Base-by-base conservation (phyloP, 2,888 invertebrate species). In the Pogonocherus hispidulus region DNA sequence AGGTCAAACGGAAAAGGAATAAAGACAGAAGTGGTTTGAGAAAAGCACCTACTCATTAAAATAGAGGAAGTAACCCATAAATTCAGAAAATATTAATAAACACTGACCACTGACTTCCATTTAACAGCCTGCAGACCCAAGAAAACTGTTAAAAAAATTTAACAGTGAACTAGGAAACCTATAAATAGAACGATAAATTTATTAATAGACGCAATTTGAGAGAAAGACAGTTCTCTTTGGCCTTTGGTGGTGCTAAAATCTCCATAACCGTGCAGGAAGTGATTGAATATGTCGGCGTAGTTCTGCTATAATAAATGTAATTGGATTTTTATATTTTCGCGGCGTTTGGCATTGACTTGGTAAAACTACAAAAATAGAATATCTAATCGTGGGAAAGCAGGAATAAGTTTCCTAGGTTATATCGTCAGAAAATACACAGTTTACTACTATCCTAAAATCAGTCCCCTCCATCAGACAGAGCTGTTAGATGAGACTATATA, bases 91-190 rank as follows among this genome's bases (percentile, higher is more conserved):
- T 6, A 8, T 11, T 32, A 9, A 32, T 32, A 9, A 5, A 9
- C 4, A 37, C 11, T n/a, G 20, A 37, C 35, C 6, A 14, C 5
- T 41, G 41, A 37, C 19, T 56, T 37, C 14, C 35, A 56, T 6
- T 16, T 23, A n/a, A 23, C 9, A 9, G 19, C 1, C 19, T 20
- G 20, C 14, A 52, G 32, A 32, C 57, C n/a, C 57, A n/a, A n/a
- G n/a, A n/a, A n/a, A n/a, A n/a, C n/a, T n/a, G n/a, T 46, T 46
- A 57, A 44, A 44, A 57, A 54, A 54, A 32, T 32, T 9, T 32
- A 19, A 54, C 32, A 54, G 32, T 54, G 57, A 44, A 20, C 14
- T 16, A 57, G 57, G 57, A 57, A 57, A 23, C 57, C 23, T 57
- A 57, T 57, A 46, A 57, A 57, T 44, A 44, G 44, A 23, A 57